Percentiles rank a stretch among this genome's conserved stretches.
Evolutionary conservation across 1,140 invertebrate species (phyloP).

Genomic region (Stratiolaelaps scimitus): DNA sequence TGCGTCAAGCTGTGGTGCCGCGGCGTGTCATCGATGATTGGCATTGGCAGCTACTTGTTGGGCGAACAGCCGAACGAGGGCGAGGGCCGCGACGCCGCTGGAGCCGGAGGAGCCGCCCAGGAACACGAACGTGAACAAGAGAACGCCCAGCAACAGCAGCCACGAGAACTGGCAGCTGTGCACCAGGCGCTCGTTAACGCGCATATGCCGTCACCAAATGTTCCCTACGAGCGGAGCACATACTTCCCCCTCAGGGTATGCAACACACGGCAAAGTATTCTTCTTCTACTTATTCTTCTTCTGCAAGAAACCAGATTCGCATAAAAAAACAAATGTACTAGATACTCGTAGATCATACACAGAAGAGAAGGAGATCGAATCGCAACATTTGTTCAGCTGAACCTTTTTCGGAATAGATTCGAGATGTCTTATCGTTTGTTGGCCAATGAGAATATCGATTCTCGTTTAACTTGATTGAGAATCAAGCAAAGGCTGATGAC

Average conservation of each 20-base stretch:
- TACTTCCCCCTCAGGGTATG: slow-evolving; percentile 63
- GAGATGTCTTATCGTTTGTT: too few species aligned
- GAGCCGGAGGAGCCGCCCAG: slow-evolving; percentile 35
- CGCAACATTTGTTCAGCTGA: too few species aligned
- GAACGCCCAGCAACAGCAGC: slow-evolving; percentile 4
- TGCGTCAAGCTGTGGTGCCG: slow-evolving; percentile 57
- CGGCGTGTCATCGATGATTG: slow-evolving; percentile 66
- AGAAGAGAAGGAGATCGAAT: too few species aligned
- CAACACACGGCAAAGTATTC: too few species aligned
- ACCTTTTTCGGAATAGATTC: too few species aligned
- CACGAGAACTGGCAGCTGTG: slow-evolving; percentile 42
- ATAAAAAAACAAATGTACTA: too few species aligned
- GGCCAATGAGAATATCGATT: too few species aligned
- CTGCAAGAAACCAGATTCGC: too few species aligned
- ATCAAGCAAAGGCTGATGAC: too few species aligned
- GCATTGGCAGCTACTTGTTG: slow-evolving; percentile 75
- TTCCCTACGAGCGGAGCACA: slow-evolving; percentile 70
- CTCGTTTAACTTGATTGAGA: too few species aligned
- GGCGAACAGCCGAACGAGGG: slow-evolving; percentile 48
- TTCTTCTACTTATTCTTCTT: too few species aligned
- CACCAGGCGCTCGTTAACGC: slow-evolving; percentile 47
- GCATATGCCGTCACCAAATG: slow-evolving; percentile 44
- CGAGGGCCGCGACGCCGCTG: slow-evolving; percentile 36
- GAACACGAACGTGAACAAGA: slow-evolving; percentile 28
- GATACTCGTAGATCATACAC: too few species aligned